Percentiles rank a stretch among this genome's conserved stretches.
phyloP scores from a whole-genome alignment of 2,797 vertebrate species.

The Ataeniobius toweri region DNA sequence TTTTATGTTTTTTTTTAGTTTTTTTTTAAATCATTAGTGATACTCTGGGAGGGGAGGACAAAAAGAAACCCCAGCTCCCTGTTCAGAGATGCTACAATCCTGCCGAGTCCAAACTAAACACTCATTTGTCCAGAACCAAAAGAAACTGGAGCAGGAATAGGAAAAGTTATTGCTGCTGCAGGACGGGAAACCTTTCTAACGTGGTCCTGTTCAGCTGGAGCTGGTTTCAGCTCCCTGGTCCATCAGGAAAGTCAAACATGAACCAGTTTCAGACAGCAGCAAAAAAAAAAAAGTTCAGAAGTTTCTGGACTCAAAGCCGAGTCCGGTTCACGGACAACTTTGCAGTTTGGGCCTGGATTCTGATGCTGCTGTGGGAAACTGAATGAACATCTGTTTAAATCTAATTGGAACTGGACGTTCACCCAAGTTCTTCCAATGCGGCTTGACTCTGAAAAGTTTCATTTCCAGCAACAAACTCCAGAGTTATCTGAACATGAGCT shows the following conservation, averaged over 20 bases:
- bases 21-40: slow-evolving; percentile 34
- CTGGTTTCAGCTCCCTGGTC: slow-evolving; percentile 13
- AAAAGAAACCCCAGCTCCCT: slow-evolving; percentile 76
- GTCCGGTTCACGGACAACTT: neutral
- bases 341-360: neutral
- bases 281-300: neutral
- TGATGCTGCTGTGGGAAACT: too few species aligned
- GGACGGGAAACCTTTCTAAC: neutral
- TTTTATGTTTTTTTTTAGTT: slow-evolving; percentile 33
- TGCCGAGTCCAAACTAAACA: slow-evolving; percentile 46
- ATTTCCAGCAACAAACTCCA: neutral
- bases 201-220: slow-evolving; percentile 15
- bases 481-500: neutral
- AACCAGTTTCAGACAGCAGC: slow-evolving; percentile 37
- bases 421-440: too few species aligned
- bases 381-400: neutral
- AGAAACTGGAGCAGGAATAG: neutral
- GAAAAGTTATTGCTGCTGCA: slow-evolving; percentile 35
- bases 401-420: too few species aligned
- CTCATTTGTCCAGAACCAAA: slow-evolving; percentile 32
- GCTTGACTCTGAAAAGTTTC: too few species aligned
- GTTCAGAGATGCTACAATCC: slow-evolving; percentile 80
- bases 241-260: slow-evolving; percentile 12
- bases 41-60: slow-evolving; percentile 48
- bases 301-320: neutral